phyloP scores from a whole-genome alignment of 2,113 vertebrate species.

The Thunnus thynnus region DNA sequence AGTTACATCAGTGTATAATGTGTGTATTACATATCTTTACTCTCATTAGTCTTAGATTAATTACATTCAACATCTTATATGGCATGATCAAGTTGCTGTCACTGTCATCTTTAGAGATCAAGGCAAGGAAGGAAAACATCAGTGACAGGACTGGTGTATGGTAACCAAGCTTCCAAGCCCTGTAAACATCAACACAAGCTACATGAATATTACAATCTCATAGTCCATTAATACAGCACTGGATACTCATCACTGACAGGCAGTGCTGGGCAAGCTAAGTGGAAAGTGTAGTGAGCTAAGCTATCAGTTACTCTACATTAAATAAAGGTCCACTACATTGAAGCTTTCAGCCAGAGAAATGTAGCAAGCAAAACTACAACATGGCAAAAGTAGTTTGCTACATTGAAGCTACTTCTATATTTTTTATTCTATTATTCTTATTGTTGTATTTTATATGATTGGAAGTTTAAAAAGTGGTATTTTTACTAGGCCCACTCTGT shows the following conservation, averaged over 20 bases:
- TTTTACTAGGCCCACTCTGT: too few species aligned
- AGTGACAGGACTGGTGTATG: constrained; percentile 23
- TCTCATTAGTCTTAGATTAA: constrained; percentile 5
- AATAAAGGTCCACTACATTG: background rate
- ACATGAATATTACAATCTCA: constrained; percentile 30
- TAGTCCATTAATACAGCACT: constrained; percentile 34
- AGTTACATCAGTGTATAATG: background rate
- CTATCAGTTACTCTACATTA: background rate
- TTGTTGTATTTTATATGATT: too few species aligned
- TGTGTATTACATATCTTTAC: background rate
- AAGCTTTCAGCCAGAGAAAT: background rate
- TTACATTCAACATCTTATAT: constrained; percentile 7
- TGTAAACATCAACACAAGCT: constrained; percentile 58
- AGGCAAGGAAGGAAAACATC: constrained; percentile 21
- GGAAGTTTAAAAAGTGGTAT: too few species aligned
- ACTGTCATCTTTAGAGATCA: constrained; percentile 26
- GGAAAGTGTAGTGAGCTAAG: background rate
- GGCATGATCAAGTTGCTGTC: constrained; percentile 29
- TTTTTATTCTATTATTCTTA: too few species aligned
- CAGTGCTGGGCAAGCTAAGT: too few species aligned
- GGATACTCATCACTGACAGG: constrained; percentile 30
- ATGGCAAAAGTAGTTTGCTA: too few species aligned
- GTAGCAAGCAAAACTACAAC: background rate
- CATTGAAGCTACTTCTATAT: too few species aligned
- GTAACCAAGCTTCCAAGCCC: constrained; percentile 38